Percentiles rank a stretch among this genome's conserved stretches.
Conservation (phyloP, 2,797 vertebrate genomes). For the Enteromius trimaculatus region DNA sequence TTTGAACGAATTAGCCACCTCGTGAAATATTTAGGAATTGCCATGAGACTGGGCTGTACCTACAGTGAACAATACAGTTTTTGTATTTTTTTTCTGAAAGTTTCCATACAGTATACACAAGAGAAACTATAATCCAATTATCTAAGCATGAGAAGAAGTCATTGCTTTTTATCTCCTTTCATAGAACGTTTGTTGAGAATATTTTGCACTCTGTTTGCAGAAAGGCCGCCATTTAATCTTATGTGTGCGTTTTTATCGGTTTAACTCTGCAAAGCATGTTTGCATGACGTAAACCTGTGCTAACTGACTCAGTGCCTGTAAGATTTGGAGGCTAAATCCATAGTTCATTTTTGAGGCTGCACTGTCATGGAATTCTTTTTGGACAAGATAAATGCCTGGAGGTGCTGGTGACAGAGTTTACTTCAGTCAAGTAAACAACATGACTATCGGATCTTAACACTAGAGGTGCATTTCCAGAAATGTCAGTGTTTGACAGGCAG, state of each 20-base stretch:
- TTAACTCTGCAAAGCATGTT: slow-evolving; percentile 38
- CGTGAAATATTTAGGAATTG: too few relatives aligned
- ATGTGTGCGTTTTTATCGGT: slow-evolving; percentile 25
- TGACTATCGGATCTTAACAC: slow-evolving; percentile 8
- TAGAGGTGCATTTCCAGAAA: slow-evolving; percentile 13
- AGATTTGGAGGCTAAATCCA: slow-evolving; percentile 35
- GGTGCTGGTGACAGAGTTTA: background rate
- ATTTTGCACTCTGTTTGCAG: background rate
- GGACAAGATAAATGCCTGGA: background rate
- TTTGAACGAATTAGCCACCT: too few relatives aligned
- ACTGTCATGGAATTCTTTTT: slow-evolving; percentile 8
- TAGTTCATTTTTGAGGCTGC: slow-evolving; percentile 33
- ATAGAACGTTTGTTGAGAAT: background rate
- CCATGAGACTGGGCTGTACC: background rate
- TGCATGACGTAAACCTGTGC: slow-evolving; percentile 47
- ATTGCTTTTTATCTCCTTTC: background rate
- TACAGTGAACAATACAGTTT: background rate
- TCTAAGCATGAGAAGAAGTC: background rate
- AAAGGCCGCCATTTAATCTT: slow-evolving; percentile 19
- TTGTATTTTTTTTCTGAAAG: background rate
- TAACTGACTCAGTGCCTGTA: slow-evolving; percentile 34
- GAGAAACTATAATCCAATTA: background rate
- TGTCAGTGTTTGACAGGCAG: slow-evolving; percentile 4
- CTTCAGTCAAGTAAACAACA: background rate
- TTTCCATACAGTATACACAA: background rate